A percentile compares a stretch with the other conserved stretches of the same genome.
phyloP scores from a whole-genome alignment of 2,797 vertebrate species.

The Trachops cirrhosus region DNA sequence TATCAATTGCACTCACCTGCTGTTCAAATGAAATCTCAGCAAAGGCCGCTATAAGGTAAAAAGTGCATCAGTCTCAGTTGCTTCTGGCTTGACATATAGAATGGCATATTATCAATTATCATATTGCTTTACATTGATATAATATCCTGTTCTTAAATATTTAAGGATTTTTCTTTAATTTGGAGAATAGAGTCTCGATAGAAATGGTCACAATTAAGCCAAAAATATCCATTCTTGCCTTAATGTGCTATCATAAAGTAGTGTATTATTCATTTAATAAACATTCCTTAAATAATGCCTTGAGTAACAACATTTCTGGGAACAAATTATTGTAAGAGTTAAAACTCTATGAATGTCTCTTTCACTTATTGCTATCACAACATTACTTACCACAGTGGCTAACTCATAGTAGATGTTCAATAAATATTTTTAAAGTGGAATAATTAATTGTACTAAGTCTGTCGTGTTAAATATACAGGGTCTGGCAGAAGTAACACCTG shows the following conservation, averaged over 20 bases:
- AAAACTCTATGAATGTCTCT: not conserved
- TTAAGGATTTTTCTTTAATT: constrained; percentile 33
- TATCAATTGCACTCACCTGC: not conserved
- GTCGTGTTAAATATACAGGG: not conserved
- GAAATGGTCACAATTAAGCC: not conserved
- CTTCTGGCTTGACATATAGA: constrained; percentile 21
- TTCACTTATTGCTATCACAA: not conserved
- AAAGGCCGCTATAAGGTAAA: not conserved
- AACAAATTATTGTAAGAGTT: not conserved
- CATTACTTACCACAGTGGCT: not conserved
- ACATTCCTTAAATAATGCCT: not conserved
- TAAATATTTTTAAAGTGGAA: not conserved
- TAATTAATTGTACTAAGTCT: not conserved
- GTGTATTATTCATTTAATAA: not conserved
- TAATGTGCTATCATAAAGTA: constrained; percentile 38
- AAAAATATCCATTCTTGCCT: constrained; percentile 13
- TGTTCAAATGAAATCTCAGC: not conserved
- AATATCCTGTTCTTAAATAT: constrained; percentile 8
- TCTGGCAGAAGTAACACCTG: too few species aligned
- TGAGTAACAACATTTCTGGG: not conserved
- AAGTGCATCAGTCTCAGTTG: not conserved
- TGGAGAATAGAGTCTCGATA: not conserved
- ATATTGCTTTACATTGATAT: constrained; percentile 25
- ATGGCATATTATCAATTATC: not conserved
- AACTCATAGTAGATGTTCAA: not conserved